Conservation (phyloP, 2,797 vertebrate genomes). For the Parotocinclus haroldoi region DNA sequence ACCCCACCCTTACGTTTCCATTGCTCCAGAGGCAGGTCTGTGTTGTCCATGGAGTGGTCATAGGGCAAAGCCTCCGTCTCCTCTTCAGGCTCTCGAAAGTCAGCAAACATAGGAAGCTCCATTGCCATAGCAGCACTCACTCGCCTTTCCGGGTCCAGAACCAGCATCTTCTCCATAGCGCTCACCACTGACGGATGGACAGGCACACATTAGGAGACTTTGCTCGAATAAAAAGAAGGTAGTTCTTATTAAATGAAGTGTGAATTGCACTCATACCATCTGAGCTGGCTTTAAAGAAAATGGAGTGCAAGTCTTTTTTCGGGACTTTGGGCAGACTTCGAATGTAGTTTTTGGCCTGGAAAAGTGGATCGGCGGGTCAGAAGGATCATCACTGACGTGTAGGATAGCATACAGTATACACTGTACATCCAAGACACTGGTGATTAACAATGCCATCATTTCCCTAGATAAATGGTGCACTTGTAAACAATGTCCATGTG, state of each 20-base stretch:
- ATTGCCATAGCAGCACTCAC: constrained; percentile 83
- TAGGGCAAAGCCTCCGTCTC: constrained; percentile 85
- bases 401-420: not conserved
- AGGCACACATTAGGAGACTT: not conserved
- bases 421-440: no score
- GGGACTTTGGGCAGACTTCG: constrained; percentile 83
- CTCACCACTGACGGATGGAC: constrained; percentile 72
- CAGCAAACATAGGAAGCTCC: constrained; percentile 82
- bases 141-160: constrained; percentile 87
- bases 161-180: constrained; percentile 89
- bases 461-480: no score
- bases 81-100: constrained; percentile 83
- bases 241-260: not conserved
- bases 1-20: constrained; percentile 95
- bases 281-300: constrained; percentile 80
- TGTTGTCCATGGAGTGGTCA: constrained; percentile 86
- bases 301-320: constrained; percentile 87
- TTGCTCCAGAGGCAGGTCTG: constrained; percentile 82
- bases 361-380: no score
- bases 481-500: no score
- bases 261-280: constrained; percentile 68
- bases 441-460: no score
- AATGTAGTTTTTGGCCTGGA: constrained; percentile 90
- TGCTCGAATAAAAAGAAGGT: not conserved
- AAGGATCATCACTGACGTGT: no score